Base-by-base conservation (phyloP, 2,888 invertebrate species). In the Hedychridium roseum region DNA sequence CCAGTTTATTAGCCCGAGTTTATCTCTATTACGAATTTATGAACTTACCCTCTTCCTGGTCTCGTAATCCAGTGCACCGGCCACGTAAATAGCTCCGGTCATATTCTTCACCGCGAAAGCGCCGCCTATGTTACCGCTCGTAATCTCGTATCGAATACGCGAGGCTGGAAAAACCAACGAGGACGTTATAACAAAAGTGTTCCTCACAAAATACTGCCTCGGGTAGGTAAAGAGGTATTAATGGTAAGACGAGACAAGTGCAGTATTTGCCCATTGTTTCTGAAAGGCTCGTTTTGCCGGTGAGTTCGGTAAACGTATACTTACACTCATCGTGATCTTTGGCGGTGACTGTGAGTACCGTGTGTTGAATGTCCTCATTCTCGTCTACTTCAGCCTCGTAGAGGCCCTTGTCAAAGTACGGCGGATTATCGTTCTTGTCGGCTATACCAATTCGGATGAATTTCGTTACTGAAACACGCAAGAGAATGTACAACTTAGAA, bases 391-490 rank as follows among this genome's bases (percentile, higher is more conserved):
- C 95, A 73, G 97, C 96, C 82, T 94, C 94, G 82, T 97, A 96
- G 71, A 95, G 85, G 74, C 91, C 91, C 83, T 96, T 96, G 85
- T 94, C 95, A 84, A 99, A 98, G 82, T 94, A 94, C 59, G 98
- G 98, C 57, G 96, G 94, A 84, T 99, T 98, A 86, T 99, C 99
- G 88, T 99, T 99, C 85, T 96, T 97, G 84, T 99, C 98, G 70
- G 95, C 95, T 78, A 98, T 96, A 73, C 94, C 95, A 82, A 97
- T 96, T 70, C 96, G 94, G 82, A 97, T 96, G 84, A 95, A 96
- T 84, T 96, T 96, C 66, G 95, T 96, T 82, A 96, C 96, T 96
- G 86, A n/a, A 88, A 88, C 52, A 59, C 15, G 7, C 3, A 31
- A 31, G 9, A 9, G 23, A 23, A 23, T 6, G 9, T 23, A 23